Percentiles rank a stretch among this genome's conserved stretches.
These are phyloP conservation scores for Agriotes lineatus DNA, from an alignment of 2,888 invertebrate species.

Conservation along the genomic window DNA sequence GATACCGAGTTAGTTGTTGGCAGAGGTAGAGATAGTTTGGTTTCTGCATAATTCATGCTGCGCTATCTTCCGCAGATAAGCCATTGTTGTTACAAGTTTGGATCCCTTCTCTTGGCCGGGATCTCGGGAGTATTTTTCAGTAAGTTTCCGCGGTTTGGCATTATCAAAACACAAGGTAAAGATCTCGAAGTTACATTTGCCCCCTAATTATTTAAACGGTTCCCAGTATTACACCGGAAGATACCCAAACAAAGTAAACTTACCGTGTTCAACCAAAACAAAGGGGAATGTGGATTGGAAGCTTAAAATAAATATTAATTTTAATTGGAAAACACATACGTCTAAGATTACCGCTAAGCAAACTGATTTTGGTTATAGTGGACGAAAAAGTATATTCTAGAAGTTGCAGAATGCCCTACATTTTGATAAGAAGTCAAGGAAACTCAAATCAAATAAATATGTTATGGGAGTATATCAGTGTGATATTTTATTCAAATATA, in stretches of 20 bases:
- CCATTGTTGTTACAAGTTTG: slow-evolving; percentile 60
- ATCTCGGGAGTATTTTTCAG: slow-evolving; percentile 43
- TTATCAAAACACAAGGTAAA: slow-evolving; percentile 38
- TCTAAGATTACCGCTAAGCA: no score
- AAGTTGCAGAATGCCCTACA: no score
- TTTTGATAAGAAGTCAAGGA: no score
- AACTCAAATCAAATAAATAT: no score
- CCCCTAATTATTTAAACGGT: slow-evolving; percentile 32
- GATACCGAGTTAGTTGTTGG: slow-evolving; percentile 44
- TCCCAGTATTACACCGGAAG: not conserved
- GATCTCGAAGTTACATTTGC: slow-evolving; percentile 30
- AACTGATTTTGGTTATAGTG: no score
- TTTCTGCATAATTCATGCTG: slow-evolving; percentile 61
- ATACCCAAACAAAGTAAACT: not conserved
- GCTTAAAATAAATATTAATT: no score
- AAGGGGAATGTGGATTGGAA: no score
- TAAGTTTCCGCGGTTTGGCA: slow-evolving; percentile 35
- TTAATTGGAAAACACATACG: no score
- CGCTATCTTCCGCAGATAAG: slow-evolving; percentile 60
- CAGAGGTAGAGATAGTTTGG: slow-evolving; percentile 49
- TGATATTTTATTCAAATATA: no score
- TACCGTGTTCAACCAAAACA: not conserved
- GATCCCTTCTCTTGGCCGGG: slow-evolving; percentile 52
- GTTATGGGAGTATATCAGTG: no score
- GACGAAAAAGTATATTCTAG: no score